Evolutionary conservation across 1,140 invertebrate species (phyloP), one percentile per base, ranked within the genome.

Genomic region (Drosophila orosa): DNA sequence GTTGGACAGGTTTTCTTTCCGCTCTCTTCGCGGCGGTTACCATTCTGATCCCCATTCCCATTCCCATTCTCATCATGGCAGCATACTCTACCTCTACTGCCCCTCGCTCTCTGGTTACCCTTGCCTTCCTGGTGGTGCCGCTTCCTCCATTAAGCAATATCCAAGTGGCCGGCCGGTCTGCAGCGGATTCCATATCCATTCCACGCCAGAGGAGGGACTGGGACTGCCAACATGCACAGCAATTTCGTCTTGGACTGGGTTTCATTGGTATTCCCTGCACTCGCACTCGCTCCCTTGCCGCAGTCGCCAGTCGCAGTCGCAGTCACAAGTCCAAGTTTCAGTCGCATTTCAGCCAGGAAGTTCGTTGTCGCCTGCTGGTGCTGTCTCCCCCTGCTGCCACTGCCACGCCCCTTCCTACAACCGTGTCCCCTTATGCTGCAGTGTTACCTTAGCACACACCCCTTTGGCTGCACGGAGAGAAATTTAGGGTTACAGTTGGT

Each of bases 201-300:
- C 25, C 5, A 44, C 31, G 27, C 10, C 6, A 25, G 12, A 27
- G 31, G 39, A 27, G 50, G 44, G 52, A 31, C 48, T 58, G 56
- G 52, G n/a, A n/a, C n/a, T n/a, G n/a, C n/a, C n/a, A 86, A 69
- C 81, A 84, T 84, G 80, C 72, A 85, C 81, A 87, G 74, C 76
- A 66, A 80, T 83, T 89, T 83, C 55, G 84, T 77, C 71, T 83
- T 77, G 84, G 83, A 83, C 71, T 87, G 72, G 65, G 50, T 39
- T 71, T 71, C 68, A 72, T 71, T 71, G 66, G 66, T 47, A 58
- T 72, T 72, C 66, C 66, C 67, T 58, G 61, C 44, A 65, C 61
- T 66, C 58, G 61, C 44, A 65, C 61, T 66, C 58, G 39, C 39
- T 65, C 63, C 44, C 60, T 17, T 39, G 63, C 24, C 61, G 56